Evolutionary conservation across 2,888 invertebrate species (phyloP), one percentile per base, ranked within the genome.

Genomic region (Hyalella azteca): DNA sequence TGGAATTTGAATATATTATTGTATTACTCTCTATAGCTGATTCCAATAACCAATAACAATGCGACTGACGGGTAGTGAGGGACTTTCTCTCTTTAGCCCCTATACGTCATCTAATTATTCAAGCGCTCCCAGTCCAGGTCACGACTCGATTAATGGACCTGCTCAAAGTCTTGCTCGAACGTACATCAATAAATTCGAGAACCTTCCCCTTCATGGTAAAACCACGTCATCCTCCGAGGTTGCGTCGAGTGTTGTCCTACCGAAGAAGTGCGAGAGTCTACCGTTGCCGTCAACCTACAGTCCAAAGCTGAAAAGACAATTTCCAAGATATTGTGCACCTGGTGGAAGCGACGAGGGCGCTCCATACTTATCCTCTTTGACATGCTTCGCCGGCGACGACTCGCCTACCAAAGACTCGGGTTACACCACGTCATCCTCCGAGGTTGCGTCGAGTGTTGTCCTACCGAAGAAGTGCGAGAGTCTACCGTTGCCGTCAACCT

Each of bases 141-240:
- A 66, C 39, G 66, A 66, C n/a, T n/a, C n/a, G n/a, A n/a, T n/a
- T n/a, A n/a, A 3, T 29, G 60, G 60, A 29, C 54, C 54, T 26
- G 54, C 60, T 15, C 60, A 29, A 60, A 36, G 60, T 60, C 66
- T 66, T 36, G 36, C 66, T 36, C 32, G 66, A 5, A 66, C 66
- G 32, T 66, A 39, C n/a, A 66, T 66, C 66, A 66, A 66, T 19
- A 66, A 66, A 13, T 66, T 66, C 13, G 66, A 66, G n/a, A 66
- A 4, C 36, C 39, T 66, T 66, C 66, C 66, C 36, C 26, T 66
- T 1, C 32, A 32, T 1, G 66, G 13, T 19, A 66, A 66, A 19
- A 2, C 66, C 19, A 2, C 36, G 19, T 36, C 66, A n/a, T 60
- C 60, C 19, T 36, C 36, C 1, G 60, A 60, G 36, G 3, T 11